A percentile compares a stretch with the other conserved stretches of the same genome.
phyloP scores from a whole-genome alignment of 2,888 invertebrate genomes.

The Yponomeuta malinellus region DNA sequence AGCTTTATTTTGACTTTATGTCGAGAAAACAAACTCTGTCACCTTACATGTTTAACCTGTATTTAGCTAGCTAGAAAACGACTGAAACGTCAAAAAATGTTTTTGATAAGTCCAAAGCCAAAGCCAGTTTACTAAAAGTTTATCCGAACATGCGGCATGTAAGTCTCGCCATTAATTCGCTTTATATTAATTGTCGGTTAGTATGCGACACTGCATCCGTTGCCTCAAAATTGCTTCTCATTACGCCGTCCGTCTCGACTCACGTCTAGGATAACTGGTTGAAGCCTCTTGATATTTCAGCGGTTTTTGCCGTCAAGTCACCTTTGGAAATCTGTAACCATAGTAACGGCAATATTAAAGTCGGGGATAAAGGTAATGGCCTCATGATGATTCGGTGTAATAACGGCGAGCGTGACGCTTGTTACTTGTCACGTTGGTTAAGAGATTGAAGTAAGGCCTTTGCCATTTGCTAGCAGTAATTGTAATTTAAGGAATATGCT shows the following conservation, averaged over 20 bases:
- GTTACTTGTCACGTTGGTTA: no score
- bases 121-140: neutral
- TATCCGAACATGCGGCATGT: neutral
- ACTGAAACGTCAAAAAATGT: neutral
- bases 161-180: constrained; percentile 37
- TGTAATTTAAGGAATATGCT: no score
- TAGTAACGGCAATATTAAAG: no score
- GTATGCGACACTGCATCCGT: constrained; percentile 54
- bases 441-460: no score
- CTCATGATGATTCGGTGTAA: no score
- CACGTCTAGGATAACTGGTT: constrained; percentile 28
- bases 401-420: no score
- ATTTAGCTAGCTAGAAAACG: no score
- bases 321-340: neutral
- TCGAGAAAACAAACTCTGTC: no score
- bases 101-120: neutral
- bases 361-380: no score
- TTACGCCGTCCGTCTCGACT: constrained; percentile 40
- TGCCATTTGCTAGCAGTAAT: no score
- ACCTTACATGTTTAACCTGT: no score
- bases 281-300: constrained; percentile 23
- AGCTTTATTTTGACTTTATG: no score
- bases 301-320: neutral
- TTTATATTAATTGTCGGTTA: constrained; percentile 57
- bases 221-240: constrained; percentile 49